Evolutionary conservation across 2,888 invertebrate species (phyloP).

Genomic region (Cataglyphis altisquamis): DNA sequence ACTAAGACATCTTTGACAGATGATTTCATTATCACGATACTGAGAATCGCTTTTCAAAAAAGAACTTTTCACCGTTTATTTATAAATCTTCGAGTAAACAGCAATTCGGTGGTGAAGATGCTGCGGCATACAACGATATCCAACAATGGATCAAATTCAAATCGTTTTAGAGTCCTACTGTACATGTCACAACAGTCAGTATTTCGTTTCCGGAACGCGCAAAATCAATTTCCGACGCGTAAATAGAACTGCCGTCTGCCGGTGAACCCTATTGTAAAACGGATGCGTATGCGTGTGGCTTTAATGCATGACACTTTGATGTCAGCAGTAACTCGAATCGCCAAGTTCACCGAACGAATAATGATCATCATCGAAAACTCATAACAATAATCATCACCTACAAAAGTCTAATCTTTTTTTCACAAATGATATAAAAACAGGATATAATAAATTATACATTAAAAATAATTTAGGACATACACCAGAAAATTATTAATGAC

Average conservation of each 20-base stretch:
- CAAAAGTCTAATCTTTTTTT: neutral
- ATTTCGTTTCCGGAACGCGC: slow-evolving; percentile 63
- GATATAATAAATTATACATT: slow-evolving; percentile 7
- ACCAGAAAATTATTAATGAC: slow-evolving; percentile 24
- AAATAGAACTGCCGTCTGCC: slow-evolving; percentile 55
- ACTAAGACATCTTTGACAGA: neutral
- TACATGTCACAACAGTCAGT: slow-evolving; percentile 39
- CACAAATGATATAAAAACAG: neutral
- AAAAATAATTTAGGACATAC: neutral
- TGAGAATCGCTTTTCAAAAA: slow-evolving; percentile 23
- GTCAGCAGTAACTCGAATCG: slow-evolving; percentile 7
- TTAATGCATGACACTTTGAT: slow-evolving; percentile 28
- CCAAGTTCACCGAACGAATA: neutral
- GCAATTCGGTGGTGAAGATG: slow-evolving; percentile 48
- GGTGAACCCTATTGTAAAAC: slow-evolving; percentile 31
- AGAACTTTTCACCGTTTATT: slow-evolving; percentile 13
- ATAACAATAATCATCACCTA: neutral
- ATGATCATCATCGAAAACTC: slow-evolving; percentile 12
- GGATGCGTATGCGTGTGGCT: slow-evolving; percentile 16
- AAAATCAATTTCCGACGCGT: slow-evolving; percentile 68
- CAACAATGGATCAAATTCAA: slow-evolving; percentile 48
- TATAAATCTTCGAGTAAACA: slow-evolving; percentile 45
- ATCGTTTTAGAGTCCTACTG: slow-evolving; percentile 49
- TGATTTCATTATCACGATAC: neutral
- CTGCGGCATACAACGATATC: slow-evolving; percentile 5